Base-by-base conservation (phyloP, 2,888 invertebrate genomes). In the Xiphydria camelus region DNA sequence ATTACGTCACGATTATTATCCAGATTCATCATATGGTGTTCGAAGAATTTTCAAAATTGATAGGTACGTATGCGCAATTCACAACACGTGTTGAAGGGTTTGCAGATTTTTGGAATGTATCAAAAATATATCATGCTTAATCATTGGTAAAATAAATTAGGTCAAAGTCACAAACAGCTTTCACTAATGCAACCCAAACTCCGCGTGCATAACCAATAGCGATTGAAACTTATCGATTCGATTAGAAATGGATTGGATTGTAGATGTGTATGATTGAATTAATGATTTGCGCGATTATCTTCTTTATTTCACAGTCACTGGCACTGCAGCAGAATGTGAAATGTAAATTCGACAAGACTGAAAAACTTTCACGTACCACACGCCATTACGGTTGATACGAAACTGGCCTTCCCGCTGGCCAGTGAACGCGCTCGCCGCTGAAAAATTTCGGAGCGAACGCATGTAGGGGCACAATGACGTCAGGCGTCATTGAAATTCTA, bases 1-100 rank as follows among this genome's bases (percentile, higher is more conserved):
- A 90, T 86, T 61, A 82, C 77, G 57, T 74, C 70, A 62, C 42
- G 48, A 20, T 33, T 52, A 20, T 33, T 52, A 40, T 49, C 49
- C 44, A 23, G 25, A 32, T 29, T 40, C 39, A 40, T 40, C 6
- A 31, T 45, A n/a, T n/a, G n/a, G n/a, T n/a, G n/a, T n/a, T n/a
- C n/a, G n/a, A n/a, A n/a, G n/a, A n/a, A n/a, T n/a, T n/a, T n/a
- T n/a, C n/a, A n/a, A n/a, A n/a, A n/a, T n/a, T n/a, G 10, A 15
- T 29, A 29, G 10, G 14, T 29, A 31, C n/a, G n/a, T n/a, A n/a
- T n/a, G 22, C 31, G 18, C 31, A 21, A 25, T 46, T 22, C n/a
- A 29, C 26, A 21, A 12, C 20, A 22, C 10, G 32, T n/a, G 12
- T 3, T 9, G 25, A 47, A 33, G 38, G 7, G 29, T 29, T 12